Evolutionary conservation across 2,888 invertebrate genomes (phyloP), one percentile per base, ranked within the genome.

Genomic region (Troides helena): DNA sequence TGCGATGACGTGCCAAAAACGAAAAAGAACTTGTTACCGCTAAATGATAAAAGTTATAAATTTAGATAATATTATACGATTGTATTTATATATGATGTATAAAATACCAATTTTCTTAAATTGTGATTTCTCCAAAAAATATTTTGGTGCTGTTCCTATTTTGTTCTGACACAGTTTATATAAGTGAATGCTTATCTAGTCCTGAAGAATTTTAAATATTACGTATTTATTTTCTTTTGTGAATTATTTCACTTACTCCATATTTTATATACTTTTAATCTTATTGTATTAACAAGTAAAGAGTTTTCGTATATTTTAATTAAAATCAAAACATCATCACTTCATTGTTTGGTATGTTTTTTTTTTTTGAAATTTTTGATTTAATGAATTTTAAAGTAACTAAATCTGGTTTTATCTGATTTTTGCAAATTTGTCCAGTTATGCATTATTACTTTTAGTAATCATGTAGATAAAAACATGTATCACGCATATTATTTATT

Each of bases 11-110:
- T 70, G 70, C 70, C 70, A 70, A 70, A 69, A 69, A 43, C 46
- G n/a, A 39, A 30, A 65, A 50, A 4, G 46, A 66, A 62, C 23
- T 66, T 63, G 70, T 70, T 70, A 70, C 70, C 70, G 66, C 82
- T 84, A 12, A 12, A 82, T 80, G 18, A 73, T 72, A 61, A 69
- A 67, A 50, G 23, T 76, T 77, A 78, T 80, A 76, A 78, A 75
- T 64, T 74, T 76, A 76, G 70, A 76, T 62, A 72, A 74, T 73
- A 74, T 72, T 21, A 21, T 21, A 21, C 67, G 36, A 46, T 17
- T 67, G 12, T 14, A 12, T 46, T 46, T 2, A 46, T 14, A 14
- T 12, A 14, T 46, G 12, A 46, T 46, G 4, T 46, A 46, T 14
- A 46, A 17, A 46, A 59, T 53, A 59, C 36, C 62, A 43, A 23